These are phyloP conservation scores for Sakesphorus luctuosus DNA, from an alignment of 2,113 vertebrate genomes.

Conservation along the genomic window DNA sequence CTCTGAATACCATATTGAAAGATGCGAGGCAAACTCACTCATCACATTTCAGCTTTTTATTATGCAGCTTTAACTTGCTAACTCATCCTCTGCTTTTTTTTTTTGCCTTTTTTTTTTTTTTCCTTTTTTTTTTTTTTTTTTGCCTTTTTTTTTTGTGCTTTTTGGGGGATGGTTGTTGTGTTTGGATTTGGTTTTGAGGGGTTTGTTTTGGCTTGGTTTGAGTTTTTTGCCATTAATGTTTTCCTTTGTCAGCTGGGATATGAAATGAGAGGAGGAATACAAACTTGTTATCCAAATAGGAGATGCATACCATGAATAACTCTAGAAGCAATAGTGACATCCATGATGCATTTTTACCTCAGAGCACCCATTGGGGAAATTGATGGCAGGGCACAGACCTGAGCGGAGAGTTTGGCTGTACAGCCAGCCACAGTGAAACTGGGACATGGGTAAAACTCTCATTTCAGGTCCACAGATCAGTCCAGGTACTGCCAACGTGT, in stretches of 20 bases:
- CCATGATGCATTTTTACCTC: neutral
- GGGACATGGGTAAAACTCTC: neutral
- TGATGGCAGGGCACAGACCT: neutral
- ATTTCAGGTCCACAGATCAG: too few relatives aligned
- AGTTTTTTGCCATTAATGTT: neutral
- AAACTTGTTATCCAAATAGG: neutral
- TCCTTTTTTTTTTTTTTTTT: too few relatives aligned
- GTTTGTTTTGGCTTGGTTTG: neutral
- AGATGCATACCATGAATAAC: neutral
- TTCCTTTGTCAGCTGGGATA: neutral
- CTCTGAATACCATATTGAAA: neutral
- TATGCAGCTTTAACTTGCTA: neutral
- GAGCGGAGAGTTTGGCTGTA: neutral
- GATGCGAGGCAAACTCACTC: neutral
- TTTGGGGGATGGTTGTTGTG: neutral
- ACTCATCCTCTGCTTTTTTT: neutral
- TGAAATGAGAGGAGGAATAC: neutral
- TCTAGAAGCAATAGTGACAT: neutral
- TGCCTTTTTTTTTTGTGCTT: too few relatives aligned
- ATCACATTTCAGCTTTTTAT: neutral
- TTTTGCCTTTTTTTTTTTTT: too few relatives aligned
- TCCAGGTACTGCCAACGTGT: neutral
- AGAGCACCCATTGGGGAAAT: fast-evolving
- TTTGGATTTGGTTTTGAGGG: neutral
- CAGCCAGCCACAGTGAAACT: fast-evolving